These are phyloP conservation scores for Proctacanthus coquilletti DNA, from an alignment of 1,140 invertebrate genomes.

Conservation along the genomic window DNA sequence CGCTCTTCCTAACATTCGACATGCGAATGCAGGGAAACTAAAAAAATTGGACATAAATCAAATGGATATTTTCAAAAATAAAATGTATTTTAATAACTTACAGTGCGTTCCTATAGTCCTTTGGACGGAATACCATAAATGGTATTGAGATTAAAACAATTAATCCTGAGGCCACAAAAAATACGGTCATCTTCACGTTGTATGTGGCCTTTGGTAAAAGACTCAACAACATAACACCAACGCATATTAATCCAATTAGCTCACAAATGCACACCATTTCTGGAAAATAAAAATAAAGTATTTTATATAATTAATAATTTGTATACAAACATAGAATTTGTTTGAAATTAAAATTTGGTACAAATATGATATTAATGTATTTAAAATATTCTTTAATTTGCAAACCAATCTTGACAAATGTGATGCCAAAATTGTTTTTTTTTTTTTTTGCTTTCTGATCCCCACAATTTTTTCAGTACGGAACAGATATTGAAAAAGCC, in stretches of 20 bases:
- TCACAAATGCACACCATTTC: slow-evolving; percentile 25
- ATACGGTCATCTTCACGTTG: slow-evolving; percentile 37
- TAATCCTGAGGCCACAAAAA: slow-evolving; percentile 40
- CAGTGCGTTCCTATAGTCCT: slow-evolving; percentile 56
- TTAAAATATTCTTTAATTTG: too few relatives aligned
- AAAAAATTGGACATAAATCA: slow-evolving; percentile 3
- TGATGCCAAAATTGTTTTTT: too few relatives aligned
- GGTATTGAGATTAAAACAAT: slow-evolving; percentile 49
- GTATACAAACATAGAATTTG: too few relatives aligned
- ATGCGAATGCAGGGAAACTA: slow-evolving; percentile 51
- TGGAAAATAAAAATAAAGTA: too few relatives aligned
- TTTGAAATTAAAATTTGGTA: too few relatives aligned
- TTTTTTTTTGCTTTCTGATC: too few relatives aligned
- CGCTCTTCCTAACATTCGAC: slow-evolving; percentile 40
- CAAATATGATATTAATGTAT: too few relatives aligned
- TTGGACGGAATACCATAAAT: slow-evolving; percentile 51
- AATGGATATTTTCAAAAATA: slow-evolving; percentile 1
- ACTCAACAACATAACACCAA: slow-evolving; percentile 31
- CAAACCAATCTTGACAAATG: too few relatives aligned
- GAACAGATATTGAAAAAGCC: too few relatives aligned
- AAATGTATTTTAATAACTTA: slow-evolving; percentile 34
- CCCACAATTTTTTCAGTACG: too few relatives aligned
- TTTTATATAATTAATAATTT: too few relatives aligned
- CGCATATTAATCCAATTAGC: slow-evolving; percentile 22
- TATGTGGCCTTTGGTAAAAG: slow-evolving; percentile 39